Base-by-base conservation (phyloP, 2,888 invertebrate genomes). In the Folsomia manolachei region DNA sequence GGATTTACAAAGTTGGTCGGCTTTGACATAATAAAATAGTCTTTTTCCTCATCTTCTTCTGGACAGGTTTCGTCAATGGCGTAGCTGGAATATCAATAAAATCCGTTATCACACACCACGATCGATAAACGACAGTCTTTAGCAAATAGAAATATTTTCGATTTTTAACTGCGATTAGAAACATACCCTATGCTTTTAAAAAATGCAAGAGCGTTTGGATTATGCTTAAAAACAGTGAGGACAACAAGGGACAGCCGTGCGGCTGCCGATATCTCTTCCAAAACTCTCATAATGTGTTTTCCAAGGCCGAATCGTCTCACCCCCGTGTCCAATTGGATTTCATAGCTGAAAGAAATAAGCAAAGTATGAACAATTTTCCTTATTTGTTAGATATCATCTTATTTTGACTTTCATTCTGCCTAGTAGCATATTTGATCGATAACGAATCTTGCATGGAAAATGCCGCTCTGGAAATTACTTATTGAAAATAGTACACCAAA, bases 251-350 rank as follows among this genome's bases (percentile, higher is more conserved):
- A 87, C 91, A 95, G 91, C 80, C 88, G 87, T 81, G 90, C 90
- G 74, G 88, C 88, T 81, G 85, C 87, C 63, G 92, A 93, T 72
- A 95, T 87, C 68, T 88, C 85, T 84, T 94, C 93, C 76, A 95
- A 84, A 77, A 91, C 88, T 81, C 88, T 87, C 86, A 95, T 89
- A 85, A 95, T 87, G 82, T 91, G 91, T 82, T 90, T 90, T 2
- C 95, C 95, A 61, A 95, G 86, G 11, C 94, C 94, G 83, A 90
- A 90, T 74, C 92, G 86, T 76, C 91, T 88, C 27, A 89, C 88
- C 11, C 85, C 85, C 67, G 88, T 84, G 82, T 90, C 90, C 79
- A 95, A 86, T 84, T 96, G 95, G 76, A 95, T 87, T 84, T 95
- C 95, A 85, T 95, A 96, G 83, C 94, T 93, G n/a, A n/a, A n/a